Evolutionary conservation across 2,888 invertebrate species (phyloP).

Genomic region (Nyleta sp.): DNA sequence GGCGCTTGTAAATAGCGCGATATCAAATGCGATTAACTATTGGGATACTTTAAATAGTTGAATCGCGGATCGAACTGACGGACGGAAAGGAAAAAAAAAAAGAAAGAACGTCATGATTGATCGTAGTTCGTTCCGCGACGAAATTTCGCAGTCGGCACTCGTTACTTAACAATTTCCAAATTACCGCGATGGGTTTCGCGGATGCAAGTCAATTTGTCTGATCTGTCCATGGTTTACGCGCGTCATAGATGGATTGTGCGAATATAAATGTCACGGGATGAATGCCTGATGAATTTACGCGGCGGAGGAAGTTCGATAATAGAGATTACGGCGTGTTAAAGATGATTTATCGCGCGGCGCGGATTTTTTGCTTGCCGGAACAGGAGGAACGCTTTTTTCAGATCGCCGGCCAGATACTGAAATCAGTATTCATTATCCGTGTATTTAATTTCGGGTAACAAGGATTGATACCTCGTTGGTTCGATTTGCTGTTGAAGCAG

Average conservation of each 20-base stretch:
- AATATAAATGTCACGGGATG: constrained; percentile 45
- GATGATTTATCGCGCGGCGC: constrained; percentile 34
- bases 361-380: constrained; percentile 23
- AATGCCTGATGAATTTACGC: constrained; percentile 40
- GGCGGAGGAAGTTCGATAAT: constrained; percentile 39
- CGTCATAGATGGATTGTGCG: constrained; percentile 45
- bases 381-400: too few species aligned
- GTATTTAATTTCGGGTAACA: too few species aligned
- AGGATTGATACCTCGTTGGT: too few species aligned
- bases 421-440: too few species aligned
- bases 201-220: constrained; percentile 48
- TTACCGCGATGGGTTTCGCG: constrained; percentile 32
- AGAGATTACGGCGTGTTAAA: constrained; percentile 35
- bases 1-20: constrained; percentile 14
- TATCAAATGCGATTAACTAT: constrained; percentile 31
- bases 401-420: too few species aligned
- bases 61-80: constrained; percentile 14
- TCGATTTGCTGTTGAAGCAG: too few species aligned
- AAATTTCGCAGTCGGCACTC: neutral
- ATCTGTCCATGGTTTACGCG: constrained; percentile 22
- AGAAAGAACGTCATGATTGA: neutral
- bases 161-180: constrained; percentile 39
- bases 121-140: constrained; percentile 4
- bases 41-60: constrained; percentile 10
- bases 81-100: neutral